These are phyloP conservation scores for Sarcophaga rosellei DNA, from an alignment of 2,888 invertebrate species.

Conservation along the genomic window DNA sequence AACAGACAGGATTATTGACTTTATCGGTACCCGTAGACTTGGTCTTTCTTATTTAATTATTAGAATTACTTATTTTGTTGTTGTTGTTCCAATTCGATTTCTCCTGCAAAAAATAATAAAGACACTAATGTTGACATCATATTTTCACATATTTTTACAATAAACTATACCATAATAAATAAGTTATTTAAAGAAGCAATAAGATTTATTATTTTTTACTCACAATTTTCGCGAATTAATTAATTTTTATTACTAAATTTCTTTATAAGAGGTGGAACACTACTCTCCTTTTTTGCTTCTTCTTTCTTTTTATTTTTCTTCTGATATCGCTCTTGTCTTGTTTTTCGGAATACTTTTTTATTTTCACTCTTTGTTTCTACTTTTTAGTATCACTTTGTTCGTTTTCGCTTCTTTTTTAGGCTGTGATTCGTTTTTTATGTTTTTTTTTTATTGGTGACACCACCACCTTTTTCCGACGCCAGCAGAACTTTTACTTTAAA, in stretches of 20 bases:
- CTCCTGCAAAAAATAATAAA: conserved; percentile 52
- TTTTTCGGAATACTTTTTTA: conserved; percentile 15
- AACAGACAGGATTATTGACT: not conserved
- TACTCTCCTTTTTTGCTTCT: conserved; percentile 8
- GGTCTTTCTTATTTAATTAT: conserved; percentile 4
- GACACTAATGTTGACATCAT: not conserved
- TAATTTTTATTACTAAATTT: conserved; percentile 42
- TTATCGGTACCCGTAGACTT: not conserved
- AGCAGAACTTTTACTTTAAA: conserved; percentile 44
- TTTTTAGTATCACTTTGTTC: conserved; percentile 40
- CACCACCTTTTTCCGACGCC: conserved; percentile 63
- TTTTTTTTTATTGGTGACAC: conserved; percentile 54
- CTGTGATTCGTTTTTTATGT: conserved; percentile 43
- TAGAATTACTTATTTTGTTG: not conserved
- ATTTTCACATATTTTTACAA: not conserved
- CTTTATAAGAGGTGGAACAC: conserved; percentile 31
- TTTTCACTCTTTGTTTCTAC: conserved; percentile 19
- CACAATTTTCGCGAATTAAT: conserved; percentile 43
- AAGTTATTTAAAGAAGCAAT: not conserved
- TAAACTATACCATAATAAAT: not conserved
- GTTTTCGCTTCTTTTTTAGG: conserved; percentile 46
- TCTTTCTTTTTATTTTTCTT: conserved; percentile 23
- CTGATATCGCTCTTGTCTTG: not conserved
- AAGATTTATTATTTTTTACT: conserved; percentile 34
- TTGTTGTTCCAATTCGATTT: conserved; percentile 27